Evolutionary conservation across 2,113 vertebrate species (phyloP).

Genomic region (Porphyrio hochstetteri): DNA sequence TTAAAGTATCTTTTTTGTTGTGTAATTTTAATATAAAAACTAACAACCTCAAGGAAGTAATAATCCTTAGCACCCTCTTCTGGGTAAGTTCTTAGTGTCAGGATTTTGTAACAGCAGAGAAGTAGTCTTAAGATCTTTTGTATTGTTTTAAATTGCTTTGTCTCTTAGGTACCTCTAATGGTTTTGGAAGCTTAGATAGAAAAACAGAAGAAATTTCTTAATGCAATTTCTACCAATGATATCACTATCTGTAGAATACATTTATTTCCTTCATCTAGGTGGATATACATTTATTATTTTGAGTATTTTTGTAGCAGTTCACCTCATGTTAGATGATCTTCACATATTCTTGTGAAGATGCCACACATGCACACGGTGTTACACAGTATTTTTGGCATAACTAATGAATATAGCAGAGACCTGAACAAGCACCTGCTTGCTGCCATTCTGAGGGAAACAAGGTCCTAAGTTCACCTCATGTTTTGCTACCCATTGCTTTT

Average conservation of each 20-base stretch:
- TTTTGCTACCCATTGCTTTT: neutral
- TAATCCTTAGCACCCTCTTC: slow-evolving; percentile 26
- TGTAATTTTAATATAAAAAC: neutral
- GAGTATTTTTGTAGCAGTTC: neutral
- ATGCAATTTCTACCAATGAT: rapidly evolving
- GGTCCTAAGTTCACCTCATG: neutral
- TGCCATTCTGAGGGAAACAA: neutral
- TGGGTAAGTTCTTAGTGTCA: neutral
- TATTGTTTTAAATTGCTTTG: neutral
- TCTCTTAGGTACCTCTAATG: neutral
- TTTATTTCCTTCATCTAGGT: neutral
- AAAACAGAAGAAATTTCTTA: neutral
- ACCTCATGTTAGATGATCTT: neutral
- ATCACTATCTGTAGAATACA: neutral
- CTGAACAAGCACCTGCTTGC: neutral
- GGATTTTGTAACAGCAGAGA: neutral
- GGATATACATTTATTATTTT: neutral
- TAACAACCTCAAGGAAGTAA: neutral
- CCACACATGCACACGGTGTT: rapidly evolving
- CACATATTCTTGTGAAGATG: neutral
- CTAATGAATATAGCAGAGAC: neutral
- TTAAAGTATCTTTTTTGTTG: neutral
- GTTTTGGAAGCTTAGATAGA: neutral
- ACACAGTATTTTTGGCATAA: neutral
- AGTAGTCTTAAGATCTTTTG: neutral